These are phyloP conservation scores for Venusia cambrica DNA, from an alignment of 2,888 invertebrate genomes.

Conservation along the genomic window DNA sequence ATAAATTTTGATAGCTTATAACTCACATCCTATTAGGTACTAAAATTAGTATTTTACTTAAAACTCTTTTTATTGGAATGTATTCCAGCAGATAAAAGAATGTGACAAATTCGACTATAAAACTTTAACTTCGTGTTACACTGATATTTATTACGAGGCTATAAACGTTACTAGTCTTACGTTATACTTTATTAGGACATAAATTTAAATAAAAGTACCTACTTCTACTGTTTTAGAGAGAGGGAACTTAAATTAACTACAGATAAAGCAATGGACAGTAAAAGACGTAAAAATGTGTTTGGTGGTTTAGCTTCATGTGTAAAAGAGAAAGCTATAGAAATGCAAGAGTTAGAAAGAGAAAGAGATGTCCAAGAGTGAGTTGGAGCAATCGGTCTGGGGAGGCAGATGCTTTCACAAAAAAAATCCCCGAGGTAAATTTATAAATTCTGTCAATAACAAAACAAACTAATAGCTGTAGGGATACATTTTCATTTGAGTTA, in stretches of 20 bases:
- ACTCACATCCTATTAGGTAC: too few relatives aligned
- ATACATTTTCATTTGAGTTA: too few relatives aligned
- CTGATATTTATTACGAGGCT: conserved; percentile 29
- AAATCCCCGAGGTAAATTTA: conserved; percentile 69
- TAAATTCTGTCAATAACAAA: conserved; percentile 70
- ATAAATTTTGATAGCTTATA: too few relatives aligned
- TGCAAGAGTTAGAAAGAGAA: conserved; percentile 47
- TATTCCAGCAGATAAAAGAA: conserved; percentile 22
- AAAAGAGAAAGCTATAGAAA: conserved; percentile 44
- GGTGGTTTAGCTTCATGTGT: conserved; percentile 59
- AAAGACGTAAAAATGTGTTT: conserved; percentile 74
- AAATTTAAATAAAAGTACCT: conserved; percentile 41
- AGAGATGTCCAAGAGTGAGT: conserved; percentile 46
- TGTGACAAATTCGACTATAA: conserved; percentile 29
- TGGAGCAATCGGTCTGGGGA: conserved; percentile 73
- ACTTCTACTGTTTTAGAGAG: conserved; percentile 34
- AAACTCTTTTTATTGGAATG: conserved; percentile 16
- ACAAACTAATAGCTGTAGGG: too few relatives aligned
- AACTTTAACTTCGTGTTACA: conserved; percentile 24
- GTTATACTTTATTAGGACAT: conserved; percentile 41
- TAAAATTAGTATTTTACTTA: conserved; percentile 10
- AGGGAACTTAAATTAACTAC: conserved; percentile 50
- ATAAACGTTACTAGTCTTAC: conserved; percentile 34
- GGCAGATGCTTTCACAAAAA: conserved; percentile 71
- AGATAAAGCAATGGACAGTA: conserved; percentile 65